A percentile compares a stretch with the other conserved stretches of the same genome.
Conservation (phyloP, 2,888 invertebrate genomes). For the Rotaria socialis region DNA sequence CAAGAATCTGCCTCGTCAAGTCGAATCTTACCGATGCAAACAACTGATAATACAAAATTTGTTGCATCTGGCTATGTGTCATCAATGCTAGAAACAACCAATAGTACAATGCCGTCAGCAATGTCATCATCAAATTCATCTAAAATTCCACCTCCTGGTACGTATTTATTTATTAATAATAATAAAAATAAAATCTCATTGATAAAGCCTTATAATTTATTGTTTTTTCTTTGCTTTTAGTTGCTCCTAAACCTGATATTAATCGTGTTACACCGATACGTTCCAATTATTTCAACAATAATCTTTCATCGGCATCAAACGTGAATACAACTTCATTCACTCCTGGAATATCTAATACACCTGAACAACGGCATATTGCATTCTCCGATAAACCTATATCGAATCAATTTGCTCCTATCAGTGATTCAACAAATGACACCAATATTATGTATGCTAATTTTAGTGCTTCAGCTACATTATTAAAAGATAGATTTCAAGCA, state of each 20-base stretch:
- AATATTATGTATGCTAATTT: background rate
- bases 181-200: no score
- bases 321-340: background rate
- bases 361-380: background rate
- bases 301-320: background rate
- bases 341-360: background rate
- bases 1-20: background rate
- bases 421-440: background rate
- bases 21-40: background rate
- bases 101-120: background rate
- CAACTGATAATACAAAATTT: background rate
- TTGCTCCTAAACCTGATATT: slow-evolving; percentile 28
- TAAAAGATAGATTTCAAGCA: background rate
- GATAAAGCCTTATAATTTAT: no score
- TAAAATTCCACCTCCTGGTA: slow-evolving; percentile 32
- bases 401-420: background rate
- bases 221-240: background rate
- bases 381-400: background rate
- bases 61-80: background rate
- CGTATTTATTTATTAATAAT: background rate
- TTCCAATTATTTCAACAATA: background rate
- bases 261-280: slow-evolving; percentile 30
- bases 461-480: background rate
- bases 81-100: background rate
- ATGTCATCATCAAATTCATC: background rate